Base-by-base conservation (phyloP, 2,888 invertebrate genomes). In the Drosophila paracracens region DNA sequence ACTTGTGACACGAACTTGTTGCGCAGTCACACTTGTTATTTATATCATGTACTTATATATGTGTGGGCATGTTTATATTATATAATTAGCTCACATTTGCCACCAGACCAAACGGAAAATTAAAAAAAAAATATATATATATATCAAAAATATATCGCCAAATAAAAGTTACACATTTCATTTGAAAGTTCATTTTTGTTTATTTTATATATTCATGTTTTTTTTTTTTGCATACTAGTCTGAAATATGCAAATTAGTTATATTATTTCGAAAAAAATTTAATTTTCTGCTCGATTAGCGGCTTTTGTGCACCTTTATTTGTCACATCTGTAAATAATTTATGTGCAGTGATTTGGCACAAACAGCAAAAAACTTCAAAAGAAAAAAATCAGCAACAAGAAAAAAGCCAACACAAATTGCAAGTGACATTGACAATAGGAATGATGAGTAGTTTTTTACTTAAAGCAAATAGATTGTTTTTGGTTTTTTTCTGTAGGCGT, bases 1-100 rank as follows among this genome's bases (percentile, higher is more conserved):
- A 84, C 81, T 85, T 74, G 69, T 74, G 78, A 75, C 70, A 85
- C 82, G 70, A 82, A 83, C 84, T 76, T 77, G 81, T 74, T 76
- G 80, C 66, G 60, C 66, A 77, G 56, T 66, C 77, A 61, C 66
- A 77, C 77, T 77, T 77, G 70, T 58, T 66, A 77, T 77, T 77
- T 77, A 70, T 77, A 77, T 74, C 77, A 63, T 70, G 76, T 77
- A 70, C 76, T 68, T 61, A 61, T 25, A 13, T 40, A 16, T 38
- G 54, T 46, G 57, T 33, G 25, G 25, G 27, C 43, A 29, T 63
- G 40, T 46, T 56, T 62, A 43, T 50, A 59, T 70, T 70, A 65
- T 65, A 60, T 74, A 75, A 70, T 69, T 36, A 57, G 46, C 50
- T 50, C 50, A 61, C 69, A 62, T 29, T 36, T 50, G 43, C 43